Evolutionary conservation across 2,113 vertebrate genomes (phyloP).

Genomic region (Carollia perspicillata): DNA sequence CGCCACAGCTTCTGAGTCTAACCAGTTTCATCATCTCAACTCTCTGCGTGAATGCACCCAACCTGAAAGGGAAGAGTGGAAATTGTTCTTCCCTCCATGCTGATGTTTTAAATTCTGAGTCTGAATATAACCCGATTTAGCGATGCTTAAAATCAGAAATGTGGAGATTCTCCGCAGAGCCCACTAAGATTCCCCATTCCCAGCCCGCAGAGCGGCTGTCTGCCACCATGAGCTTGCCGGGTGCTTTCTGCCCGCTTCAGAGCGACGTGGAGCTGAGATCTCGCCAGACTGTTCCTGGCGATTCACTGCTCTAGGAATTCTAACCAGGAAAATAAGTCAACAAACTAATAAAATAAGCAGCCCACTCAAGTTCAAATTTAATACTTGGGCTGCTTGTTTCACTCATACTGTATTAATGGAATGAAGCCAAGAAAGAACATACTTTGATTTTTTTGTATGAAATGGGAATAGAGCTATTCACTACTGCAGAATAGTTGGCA

Average conservation of each 20-base stretch:
- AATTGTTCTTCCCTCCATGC: background rate
- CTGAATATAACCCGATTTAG: background rate
- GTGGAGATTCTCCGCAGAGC: background rate
- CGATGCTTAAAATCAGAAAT: background rate
- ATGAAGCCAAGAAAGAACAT: background rate
- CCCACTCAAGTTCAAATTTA: background rate
- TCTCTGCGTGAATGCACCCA: background rate
- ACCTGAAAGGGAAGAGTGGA: background rate
- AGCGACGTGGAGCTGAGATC: background rate
- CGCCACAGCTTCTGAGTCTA: background rate
- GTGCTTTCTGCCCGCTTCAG: background rate
- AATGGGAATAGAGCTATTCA: background rate
- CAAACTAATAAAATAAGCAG: background rate
- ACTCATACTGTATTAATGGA: background rate
- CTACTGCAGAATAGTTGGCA: background rate
- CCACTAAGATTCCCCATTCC: background rate
- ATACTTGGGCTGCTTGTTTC: background rate
- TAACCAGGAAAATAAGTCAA: background rate
- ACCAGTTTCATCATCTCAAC: background rate
- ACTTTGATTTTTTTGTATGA: background rate
- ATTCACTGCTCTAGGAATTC: background rate
- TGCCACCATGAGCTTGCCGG: accelerated
- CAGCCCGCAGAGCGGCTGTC: background rate
- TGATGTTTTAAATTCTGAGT: background rate
- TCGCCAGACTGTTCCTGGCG: background rate